Conservation (phyloP, 2,113 vertebrate genomes). For the Zosterops lateralis region DNA sequence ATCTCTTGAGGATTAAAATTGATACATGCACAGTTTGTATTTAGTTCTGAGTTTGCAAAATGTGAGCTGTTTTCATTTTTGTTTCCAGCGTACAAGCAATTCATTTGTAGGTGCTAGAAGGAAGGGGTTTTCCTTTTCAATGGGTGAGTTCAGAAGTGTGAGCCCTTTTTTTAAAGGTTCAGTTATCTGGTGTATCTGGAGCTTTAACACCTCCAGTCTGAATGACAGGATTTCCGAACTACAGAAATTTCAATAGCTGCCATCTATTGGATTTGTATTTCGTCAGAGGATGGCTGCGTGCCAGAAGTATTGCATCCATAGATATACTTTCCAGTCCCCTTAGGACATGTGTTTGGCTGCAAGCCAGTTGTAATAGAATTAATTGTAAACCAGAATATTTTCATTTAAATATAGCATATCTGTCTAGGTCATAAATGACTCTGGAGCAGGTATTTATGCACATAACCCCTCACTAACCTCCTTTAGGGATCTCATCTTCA, state of each 20-base stretch:
- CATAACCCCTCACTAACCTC: conserved; percentile 15
- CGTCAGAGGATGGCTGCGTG: not conserved
- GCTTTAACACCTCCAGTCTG: not conserved
- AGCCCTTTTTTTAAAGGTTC: not conserved
- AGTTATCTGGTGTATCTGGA: conserved; percentile 4
- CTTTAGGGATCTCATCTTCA: conserved; percentile 23
- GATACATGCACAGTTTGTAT: not conserved
- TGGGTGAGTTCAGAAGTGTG: not conserved
- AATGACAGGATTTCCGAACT: conserved; percentile 35
- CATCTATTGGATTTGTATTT: conserved; percentile 19
- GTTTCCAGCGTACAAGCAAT: not conserved
- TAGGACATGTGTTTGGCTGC: conserved; percentile 1
- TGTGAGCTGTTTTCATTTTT: not conserved
- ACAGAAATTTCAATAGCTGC: conserved; percentile 24
- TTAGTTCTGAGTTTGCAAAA: not conserved
- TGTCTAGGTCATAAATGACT: not conserved
- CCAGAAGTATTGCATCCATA: not conserved
- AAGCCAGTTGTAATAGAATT: conserved; percentile 16
- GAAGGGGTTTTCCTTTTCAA: not conserved
- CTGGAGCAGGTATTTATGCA: not conserved
- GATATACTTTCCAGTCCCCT: not conserved
- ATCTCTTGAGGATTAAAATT: not conserved
- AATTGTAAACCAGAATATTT: not conserved
- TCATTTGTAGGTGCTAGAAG: not conserved
- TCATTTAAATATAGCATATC: not conserved